phyloP scores from a whole-genome alignment of 2,797 vertebrate species.

The Tolypeutes matacus region DNA sequence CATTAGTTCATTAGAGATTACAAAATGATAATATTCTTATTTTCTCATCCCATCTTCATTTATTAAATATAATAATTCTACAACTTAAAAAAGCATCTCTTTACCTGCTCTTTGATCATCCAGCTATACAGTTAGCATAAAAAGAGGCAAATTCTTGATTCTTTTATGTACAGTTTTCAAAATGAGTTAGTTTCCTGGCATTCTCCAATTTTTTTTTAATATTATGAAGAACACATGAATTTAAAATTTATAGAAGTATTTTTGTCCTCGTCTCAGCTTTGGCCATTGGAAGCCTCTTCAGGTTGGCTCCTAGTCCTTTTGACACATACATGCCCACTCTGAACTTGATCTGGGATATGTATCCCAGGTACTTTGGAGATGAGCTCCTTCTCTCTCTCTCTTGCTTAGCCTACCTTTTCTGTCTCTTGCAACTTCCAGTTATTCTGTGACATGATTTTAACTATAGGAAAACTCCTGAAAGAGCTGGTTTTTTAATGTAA shows the following conservation, averaged over 20 bases:
- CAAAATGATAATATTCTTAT: conserved; percentile 6
- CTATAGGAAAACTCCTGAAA: not conserved
- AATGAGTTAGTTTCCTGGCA: not conserved
- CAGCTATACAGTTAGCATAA: not conserved
- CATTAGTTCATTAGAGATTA: not conserved
- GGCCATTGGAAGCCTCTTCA: not conserved
- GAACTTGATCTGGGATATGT: not conserved
- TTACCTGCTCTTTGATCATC: not conserved
- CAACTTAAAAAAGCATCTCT: not conserved
- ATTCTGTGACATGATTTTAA: not conserved
- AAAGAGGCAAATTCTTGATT: not conserved
- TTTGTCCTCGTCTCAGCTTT: not conserved
- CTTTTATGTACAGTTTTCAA: conserved; percentile 26
- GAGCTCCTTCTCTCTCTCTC: not conserved
- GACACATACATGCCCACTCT: not conserved
- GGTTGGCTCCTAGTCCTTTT: not conserved
- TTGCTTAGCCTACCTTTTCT: not conserved
- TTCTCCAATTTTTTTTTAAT: not conserved
- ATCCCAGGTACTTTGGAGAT: not conserved
- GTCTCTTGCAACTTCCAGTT: not conserved
- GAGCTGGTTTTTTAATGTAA: conserved; percentile 19
- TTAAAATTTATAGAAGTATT: conserved; percentile 44
- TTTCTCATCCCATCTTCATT: conserved; percentile 18
- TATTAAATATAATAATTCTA: not conserved
- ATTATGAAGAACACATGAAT: not conserved